A percentile compares a stretch with the other conserved stretches of the same genome.
Conservation (phyloP, 1,140 invertebrate genomes). For the Callitettix versicolor region DNA sequence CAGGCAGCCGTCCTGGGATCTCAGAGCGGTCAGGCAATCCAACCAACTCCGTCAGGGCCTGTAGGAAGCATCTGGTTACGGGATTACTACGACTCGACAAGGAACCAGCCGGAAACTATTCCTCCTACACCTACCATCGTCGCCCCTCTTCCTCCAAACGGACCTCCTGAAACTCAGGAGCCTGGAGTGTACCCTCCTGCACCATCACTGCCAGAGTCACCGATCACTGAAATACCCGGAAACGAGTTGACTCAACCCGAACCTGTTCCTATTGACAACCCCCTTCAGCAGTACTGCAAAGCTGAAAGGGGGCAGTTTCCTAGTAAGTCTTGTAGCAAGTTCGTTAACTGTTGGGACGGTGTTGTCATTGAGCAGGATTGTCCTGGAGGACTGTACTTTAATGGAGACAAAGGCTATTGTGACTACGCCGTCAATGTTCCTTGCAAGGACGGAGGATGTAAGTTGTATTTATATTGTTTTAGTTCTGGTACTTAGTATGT, state of each 20-base stretch:
- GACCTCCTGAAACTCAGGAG: conserved; percentile 33
- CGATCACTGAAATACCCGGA: background rate
- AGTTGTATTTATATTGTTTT: too few relatives aligned
- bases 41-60: conserved; percentile 26
- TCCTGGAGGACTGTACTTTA: conserved; percentile 47
- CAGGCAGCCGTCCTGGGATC: conserved; percentile 25
- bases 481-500: too few relatives aligned
- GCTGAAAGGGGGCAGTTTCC: conserved; percentile 45
- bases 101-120: conserved; percentile 20
- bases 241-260: conserved; percentile 4
- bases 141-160: conserved; percentile 29
- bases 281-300: conserved; percentile 20
- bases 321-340: conserved; percentile 47
- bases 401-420: conserved; percentile 36
- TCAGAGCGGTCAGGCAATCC: conserved; percentile 12
- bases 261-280: conserved; percentile 1
- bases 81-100: conserved; percentile 17
- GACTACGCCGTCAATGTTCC: conserved; percentile 52
- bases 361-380: conserved; percentile 51
- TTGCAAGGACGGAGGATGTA: conserved; percentile 29
- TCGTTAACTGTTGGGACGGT: conserved; percentile 60
- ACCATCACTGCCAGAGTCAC: conserved; percentile 21
- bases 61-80: conserved; percentile 28
- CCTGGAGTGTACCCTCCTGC: conserved; percentile 29
- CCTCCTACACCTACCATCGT: conserved; percentile 13